A percentile compares a stretch with the other conserved stretches of the same genome.
These are phyloP conservation scores for Peribatodes rhomboidaria DNA, from an alignment of 2,888 invertebrate genomes.

Conservation along the genomic window DNA sequence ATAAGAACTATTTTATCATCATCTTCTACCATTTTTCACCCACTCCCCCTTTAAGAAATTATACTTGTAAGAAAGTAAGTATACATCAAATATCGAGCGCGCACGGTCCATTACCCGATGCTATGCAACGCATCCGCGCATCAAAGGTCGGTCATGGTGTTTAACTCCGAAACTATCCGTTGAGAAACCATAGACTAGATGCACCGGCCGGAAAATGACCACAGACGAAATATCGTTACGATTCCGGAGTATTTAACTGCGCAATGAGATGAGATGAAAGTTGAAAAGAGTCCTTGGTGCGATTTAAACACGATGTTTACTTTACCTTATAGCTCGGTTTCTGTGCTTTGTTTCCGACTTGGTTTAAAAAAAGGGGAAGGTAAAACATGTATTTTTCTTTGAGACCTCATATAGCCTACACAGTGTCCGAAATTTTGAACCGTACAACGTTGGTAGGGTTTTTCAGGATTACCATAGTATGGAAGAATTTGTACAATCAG, in stretches of 20 bases:
- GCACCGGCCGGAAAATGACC: conserved; percentile 59
- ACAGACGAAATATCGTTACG: conserved; percentile 55
- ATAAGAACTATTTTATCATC: too few species aligned
- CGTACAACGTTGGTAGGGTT: too few species aligned
- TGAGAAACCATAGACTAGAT: conserved; percentile 50
- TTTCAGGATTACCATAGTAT: too few species aligned
- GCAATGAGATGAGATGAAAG: conserved; percentile 46
- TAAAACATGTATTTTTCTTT: background rate
- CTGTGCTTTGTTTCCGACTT: too few species aligned
- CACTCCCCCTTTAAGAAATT: background rate
- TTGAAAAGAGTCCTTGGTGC: conserved; percentile 25
- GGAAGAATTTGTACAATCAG: too few species aligned
- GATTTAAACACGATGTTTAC: background rate
- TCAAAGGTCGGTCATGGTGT: conserved; percentile 53
- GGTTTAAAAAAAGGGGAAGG: too few species aligned
- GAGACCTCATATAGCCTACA: too few species aligned
- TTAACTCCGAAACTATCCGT: conserved; percentile 45
- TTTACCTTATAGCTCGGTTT: background rate
- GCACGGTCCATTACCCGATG: conserved; percentile 43
- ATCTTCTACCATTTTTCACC: too few species aligned
- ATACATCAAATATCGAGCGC: conserved; percentile 15
- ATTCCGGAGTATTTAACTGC: conserved; percentile 52
- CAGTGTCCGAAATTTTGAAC: too few species aligned
- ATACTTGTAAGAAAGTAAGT: background rate
- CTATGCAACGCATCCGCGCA: conserved; percentile 39